Base-by-base conservation (phyloP, 2,113 vertebrate species). In the Microtus pennsylvanicus region DNA sequence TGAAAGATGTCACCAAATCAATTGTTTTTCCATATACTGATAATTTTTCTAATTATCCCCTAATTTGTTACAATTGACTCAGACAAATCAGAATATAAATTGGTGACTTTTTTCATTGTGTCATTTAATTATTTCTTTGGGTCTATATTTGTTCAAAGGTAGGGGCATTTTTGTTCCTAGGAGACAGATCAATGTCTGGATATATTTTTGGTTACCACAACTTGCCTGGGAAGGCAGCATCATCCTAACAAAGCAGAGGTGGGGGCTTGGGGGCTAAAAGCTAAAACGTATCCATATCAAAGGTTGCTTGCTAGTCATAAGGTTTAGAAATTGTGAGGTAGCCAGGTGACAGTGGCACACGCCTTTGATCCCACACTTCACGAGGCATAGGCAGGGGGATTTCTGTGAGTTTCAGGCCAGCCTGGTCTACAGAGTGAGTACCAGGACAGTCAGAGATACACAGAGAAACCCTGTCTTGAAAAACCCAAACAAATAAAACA, bases 1-100 rank as follows among this genome's bases (percentile, higher is more conserved):
- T 55, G 5, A 88, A 3, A 88, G 92, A 91, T 81, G 52, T 85
- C 11, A 96, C 28, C 55, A 87, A 92, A 95, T 89, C 0, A 86
- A 11, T 65, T 89, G 58, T 14, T 33, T 89, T 63, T 72, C 4
- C 38, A 85, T 12, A 70, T 90, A 6, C 26, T 45, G 6, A 28
- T 58, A 81, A 24, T 88, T 89, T 93, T 90, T 75, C 70, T 61
- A 75, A 13, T 76, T 45, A 17, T 42, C 55, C 78, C 55, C 72
- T 82, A 90, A 6, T 72, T 87, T 28, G 81, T 81, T 82, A 90
- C 67, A 82, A 5, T 80, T 93, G 45, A 21, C 35, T 69, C 83
- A 76, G 81, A 77, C 33, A 87, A 90, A 45, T 91, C n/a, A 69
- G 9, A 14, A 78, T 76, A 50, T 5, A 78, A 93, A 88, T n/a